Base-by-base conservation (phyloP, 2,888 invertebrate genomes). In the Gasteruption jaculator region DNA sequence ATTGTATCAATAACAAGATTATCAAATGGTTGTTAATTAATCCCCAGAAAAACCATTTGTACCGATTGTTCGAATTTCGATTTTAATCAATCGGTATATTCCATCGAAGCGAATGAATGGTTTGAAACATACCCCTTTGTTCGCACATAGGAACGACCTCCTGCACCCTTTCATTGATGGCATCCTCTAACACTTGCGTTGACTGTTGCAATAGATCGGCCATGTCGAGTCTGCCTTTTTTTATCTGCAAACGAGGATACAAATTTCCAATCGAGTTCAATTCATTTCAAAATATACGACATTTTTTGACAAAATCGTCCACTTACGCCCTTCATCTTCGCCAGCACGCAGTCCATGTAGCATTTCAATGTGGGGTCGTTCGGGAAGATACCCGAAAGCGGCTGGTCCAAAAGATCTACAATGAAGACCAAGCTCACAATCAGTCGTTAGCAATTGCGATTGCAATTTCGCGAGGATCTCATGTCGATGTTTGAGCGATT, bases 251-350 rank as follows among this genome's bases (percentile, higher is more conserved):
- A n/a, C n/a, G n/a, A n/a, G n/a, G n/a, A n/a, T n/a, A 32, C 7
- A 32, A 32, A 22, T 22, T 15, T 32, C 12, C 20, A 19, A 22
- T 24, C 24, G 24, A 7, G n/a, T n/a, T n/a, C n/a, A n/a, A n/a
- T n/a, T n/a, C n/a, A n/a, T n/a, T n/a, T n/a, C n/a, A n/a, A n/a
- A n/a, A n/a, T n/a, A n/a, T n/a, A n/a, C n/a, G n/a, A n/a, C n/a
- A n/a, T n/a, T n/a, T 38, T 32, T 5, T 34, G 11, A 16, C 15
- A 26, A 39, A 29, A 21, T 15, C 11, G 24, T 14, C 47, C 37
- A 58, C 64, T 65, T 62, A 79, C 79, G 53, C 74, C 56, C 65
- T 78, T 77, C 62, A 76, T 74, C 71, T 73, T 73, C 47, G 71
- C 71, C 43, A 78, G 38, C 6, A 75, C 45, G 49, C 80, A 79